phyloP scores from a whole-genome alignment of 1,140 invertebrate genomes.

The Scaptomyza hsui region DNA sequence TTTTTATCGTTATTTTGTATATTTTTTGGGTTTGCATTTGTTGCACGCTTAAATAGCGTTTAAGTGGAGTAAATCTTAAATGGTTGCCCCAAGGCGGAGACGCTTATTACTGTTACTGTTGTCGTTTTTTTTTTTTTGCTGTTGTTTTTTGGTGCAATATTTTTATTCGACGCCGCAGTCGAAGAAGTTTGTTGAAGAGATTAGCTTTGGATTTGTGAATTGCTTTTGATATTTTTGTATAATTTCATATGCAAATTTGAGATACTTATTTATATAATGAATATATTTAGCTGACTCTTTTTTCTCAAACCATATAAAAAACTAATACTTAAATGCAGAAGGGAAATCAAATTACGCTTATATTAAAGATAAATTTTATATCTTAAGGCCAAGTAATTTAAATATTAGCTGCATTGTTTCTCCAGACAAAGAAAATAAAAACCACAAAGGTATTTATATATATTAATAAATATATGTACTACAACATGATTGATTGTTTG shows the following conservation, averaged over 20 bases:
- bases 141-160: slow-evolving; percentile 40
- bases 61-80: slow-evolving; percentile 76
- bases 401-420: no score
- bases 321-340: not conserved
- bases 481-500: slow-evolving; percentile 63
- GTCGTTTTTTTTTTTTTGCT: not conserved
- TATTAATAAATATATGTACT: slow-evolving; percentile 9
- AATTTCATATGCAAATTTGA: slow-evolving; percentile 39
- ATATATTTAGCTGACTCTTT: not conserved
- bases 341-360: not conserved
- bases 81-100: slow-evolving; percentile 59
- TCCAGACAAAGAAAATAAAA: not conserved
- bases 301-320: no score
- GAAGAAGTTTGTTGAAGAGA: slow-evolving; percentile 23
- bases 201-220: slow-evolving; percentile 29
- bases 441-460: slow-evolving; percentile 16
- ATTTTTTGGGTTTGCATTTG: slow-evolving; percentile 49
- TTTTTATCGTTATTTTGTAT: slow-evolving; percentile 24
- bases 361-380: not conserved
- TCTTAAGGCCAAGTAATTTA: not conserved
- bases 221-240: not conserved
- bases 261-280: slow-evolving; percentile 22
- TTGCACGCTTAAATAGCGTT: slow-evolving; percentile 72
- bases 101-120: slow-evolving; percentile 23
- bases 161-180: slow-evolving; percentile 58